Conservation (phyloP, 2,888 invertebrate genomes). For the Patella depressa region DNA sequence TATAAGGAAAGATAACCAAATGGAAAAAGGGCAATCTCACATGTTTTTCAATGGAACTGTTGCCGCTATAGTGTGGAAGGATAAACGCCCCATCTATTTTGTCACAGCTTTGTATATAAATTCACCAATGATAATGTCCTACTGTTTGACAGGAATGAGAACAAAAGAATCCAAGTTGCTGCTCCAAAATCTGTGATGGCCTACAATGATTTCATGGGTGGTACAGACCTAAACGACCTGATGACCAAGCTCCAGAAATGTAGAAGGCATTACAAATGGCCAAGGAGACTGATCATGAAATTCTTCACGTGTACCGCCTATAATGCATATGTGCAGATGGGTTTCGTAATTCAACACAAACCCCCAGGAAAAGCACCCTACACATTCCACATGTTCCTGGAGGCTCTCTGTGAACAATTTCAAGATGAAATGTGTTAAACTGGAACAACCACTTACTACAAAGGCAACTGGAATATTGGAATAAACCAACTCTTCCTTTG, state of each 20-base stretch:
- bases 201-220: constrained; percentile 34
- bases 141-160: constrained; percentile 7
- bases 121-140: constrained; percentile 10
- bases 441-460: no score
- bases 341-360: constrained; percentile 8
- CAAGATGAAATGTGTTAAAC: no score
- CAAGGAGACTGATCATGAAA: constrained; percentile 31
- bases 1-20: not conserved
- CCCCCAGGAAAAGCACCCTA: not conserved
- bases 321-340: constrained; percentile 21
- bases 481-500: no score
- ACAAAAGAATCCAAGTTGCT: constrained; percentile 14
- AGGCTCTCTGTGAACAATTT: constrained; percentile 15
- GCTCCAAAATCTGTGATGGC: constrained; percentile 25
- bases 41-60: constrained; percentile 25
- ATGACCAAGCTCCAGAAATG: not conserved
- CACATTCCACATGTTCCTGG: constrained; percentile 20
- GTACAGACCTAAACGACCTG: constrained; percentile 27
- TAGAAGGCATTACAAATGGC: constrained; percentile 29
- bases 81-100: constrained; percentile 30
- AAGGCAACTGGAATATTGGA: no score
- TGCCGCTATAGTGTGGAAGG: constrained; percentile 30
- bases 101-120: constrained; percentile 7
- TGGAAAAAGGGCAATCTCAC: constrained; percentile 19
- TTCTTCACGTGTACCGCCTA: constrained; percentile 32